phyloP scores from a whole-genome alignment of 2,888 invertebrate genomes.

The Pycnomerus fuliginosus region DNA sequence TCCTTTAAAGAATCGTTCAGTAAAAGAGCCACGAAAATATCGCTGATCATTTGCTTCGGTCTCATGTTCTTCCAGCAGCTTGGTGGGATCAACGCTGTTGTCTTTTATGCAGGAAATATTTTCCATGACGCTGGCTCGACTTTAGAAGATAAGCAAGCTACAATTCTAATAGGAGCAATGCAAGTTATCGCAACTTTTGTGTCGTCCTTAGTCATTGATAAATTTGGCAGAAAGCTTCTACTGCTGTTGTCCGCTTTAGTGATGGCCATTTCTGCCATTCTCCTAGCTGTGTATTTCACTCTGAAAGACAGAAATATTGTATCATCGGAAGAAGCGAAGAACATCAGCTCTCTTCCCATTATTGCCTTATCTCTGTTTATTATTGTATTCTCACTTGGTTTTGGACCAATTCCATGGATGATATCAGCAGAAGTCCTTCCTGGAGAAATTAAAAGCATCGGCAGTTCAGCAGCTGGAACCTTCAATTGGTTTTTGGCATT shows the following conservation, averaged over 20 bases:
- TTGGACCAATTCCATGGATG: constrained; percentile 87
- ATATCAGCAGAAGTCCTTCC: constrained; percentile 82
- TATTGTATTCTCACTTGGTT: constrained; percentile 58
- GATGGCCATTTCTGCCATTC: constrained; percentile 63
- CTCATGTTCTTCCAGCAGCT: constrained; percentile 26
- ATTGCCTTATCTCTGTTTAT: constrained; percentile 11
- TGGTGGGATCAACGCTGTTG: constrained; percentile 24
- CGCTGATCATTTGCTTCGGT: constrained; percentile 23
- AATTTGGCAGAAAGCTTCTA: constrained; percentile 69
- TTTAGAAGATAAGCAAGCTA: constrained; percentile 8
- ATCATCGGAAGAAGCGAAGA: constrained; percentile 2
- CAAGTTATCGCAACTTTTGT: constrained; percentile 70
- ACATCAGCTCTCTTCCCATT: constrained; percentile 18
- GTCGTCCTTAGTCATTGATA: constrained; percentile 75
- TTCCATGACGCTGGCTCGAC: constrained; percentile 17
- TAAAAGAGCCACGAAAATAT: constrained; percentile 20
- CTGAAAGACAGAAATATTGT: constrained; percentile 10
- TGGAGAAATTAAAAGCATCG: constrained; percentile 74
- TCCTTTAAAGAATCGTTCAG: constrained; percentile 23
- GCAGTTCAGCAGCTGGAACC: constrained; percentile 75
- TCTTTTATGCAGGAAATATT: constrained; percentile 27
- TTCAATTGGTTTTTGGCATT: constrained; percentile 83
- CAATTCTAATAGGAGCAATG: constrained; percentile 73
- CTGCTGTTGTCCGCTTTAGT: constrained; percentile 68
- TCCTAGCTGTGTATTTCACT: constrained; percentile 60